phyloP scores from a whole-genome alignment of 2,113 vertebrate species.

The Natator depressus region DNA sequence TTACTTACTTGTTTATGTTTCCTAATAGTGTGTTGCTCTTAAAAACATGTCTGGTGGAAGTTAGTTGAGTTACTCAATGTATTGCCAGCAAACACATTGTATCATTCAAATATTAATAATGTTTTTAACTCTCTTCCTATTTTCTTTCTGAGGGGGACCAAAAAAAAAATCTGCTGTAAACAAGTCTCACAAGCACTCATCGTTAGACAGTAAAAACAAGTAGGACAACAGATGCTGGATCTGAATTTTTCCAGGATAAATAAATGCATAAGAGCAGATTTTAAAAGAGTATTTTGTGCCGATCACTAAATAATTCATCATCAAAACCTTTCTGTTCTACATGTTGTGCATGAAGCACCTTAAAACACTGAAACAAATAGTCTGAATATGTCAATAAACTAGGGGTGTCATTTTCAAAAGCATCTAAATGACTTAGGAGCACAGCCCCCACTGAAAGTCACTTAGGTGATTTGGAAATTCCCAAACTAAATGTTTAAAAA shows the following conservation, averaged over 20 bases:
- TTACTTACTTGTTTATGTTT: background rate
- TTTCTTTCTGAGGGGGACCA: background rate
- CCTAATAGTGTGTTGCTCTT: background rate
- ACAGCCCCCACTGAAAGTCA: background rate
- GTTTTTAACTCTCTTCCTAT: background rate
- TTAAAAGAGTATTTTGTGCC: conserved; percentile 27
- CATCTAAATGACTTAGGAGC: background rate
- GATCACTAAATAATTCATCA: conserved; percentile 33
- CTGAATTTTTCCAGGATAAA: conserved; percentile 54
- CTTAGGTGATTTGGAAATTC: background rate
- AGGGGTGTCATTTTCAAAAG: background rate
- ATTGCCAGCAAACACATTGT: background rate
- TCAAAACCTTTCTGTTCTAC: conserved; percentile 19
- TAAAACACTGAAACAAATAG: conserved; percentile 12
- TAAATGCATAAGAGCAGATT: conserved; percentile 32
- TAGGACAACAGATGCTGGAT: conserved; percentile 51
- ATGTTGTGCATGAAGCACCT: background rate
- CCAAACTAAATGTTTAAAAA: background rate
- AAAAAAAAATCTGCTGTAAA: conserved; percentile 18
- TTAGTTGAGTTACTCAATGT: conserved; percentile 25
- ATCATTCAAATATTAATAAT: conserved; percentile 45
- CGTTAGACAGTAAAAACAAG: conserved; percentile 47
- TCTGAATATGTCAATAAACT: background rate
- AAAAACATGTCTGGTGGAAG: background rate
- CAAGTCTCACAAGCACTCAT: background rate